phyloP scores from a whole-genome alignment of 2,113 vertebrate species.

The Sterrhoptilus dennistouni region DNA sequence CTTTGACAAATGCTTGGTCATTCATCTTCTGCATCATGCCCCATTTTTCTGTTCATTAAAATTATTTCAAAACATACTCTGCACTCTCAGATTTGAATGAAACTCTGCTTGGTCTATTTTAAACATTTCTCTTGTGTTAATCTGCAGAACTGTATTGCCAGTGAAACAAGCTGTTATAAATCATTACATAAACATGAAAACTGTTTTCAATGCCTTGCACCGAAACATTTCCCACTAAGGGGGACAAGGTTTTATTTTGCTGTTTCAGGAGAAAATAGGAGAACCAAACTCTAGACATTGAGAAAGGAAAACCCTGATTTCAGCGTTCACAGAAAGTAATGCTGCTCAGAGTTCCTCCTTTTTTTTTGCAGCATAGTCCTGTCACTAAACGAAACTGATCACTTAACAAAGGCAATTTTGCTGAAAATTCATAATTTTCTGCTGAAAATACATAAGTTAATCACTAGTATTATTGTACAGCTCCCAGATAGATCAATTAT shows the following conservation, averaged over 20 bases:
- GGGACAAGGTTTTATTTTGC: neutral
- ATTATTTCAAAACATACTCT: neutral
- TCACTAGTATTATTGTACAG: accelerated
- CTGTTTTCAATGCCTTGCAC: neutral
- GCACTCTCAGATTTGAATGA: neutral
- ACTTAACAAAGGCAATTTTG: neutral
- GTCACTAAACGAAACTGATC: neutral
- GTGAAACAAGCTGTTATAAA: neutral
- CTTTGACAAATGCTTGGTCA: neutral
- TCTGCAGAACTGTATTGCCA: neutral
- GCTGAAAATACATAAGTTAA: neutral
- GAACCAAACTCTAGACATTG: neutral
- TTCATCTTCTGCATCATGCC: neutral
- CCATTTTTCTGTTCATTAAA: neutral
- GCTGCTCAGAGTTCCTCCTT: neutral
- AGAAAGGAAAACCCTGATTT: neutral
- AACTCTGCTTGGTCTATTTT: neutral
- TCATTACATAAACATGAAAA: neutral
- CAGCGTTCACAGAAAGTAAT: neutral
- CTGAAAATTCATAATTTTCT: too few relatives aligned
- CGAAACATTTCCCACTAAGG: neutral
- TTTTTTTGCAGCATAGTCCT: neutral
- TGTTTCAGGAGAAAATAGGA: neutral
- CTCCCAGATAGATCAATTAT: neutral
- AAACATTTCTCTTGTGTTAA: neutral